Evolutionary conservation across 2,888 invertebrate genomes (phyloP), one percentile per base, ranked within the genome.

Genomic region (Bellardia bayeri): DNA sequence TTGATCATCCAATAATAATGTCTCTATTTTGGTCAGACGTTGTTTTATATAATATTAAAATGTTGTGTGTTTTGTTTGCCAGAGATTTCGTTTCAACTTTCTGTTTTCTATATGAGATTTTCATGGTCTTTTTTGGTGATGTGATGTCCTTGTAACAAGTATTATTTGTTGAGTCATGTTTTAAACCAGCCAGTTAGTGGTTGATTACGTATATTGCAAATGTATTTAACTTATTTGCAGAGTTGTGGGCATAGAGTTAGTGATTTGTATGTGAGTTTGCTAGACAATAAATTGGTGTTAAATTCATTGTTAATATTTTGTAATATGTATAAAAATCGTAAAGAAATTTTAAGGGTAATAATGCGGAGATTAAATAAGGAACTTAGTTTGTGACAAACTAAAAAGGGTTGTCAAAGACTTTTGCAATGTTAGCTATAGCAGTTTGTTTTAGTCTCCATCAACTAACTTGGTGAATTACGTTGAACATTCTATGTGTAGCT

Each of bases 151-250:
- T 84, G 58, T 45, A 37, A 33, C 40, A 63, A 7, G 71, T 45
- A 64, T 13, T 72, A 16, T 61, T 72, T 74, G 66, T 79, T 78
- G 78, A 58, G 40, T 78, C 78, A 79, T 72, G 72, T 78, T 79
- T 49, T 33, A 78, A 79, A 72, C 30, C 54, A 54, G 54, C 37
- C 72, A 84, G 72, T 84, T 84, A 74, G 84, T 79, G 74, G 79
- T 74, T 74, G 68, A 79, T 79, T 72, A 74, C 66, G 2, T 68
- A 58, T 14, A 66, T 45, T 45, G 61, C 8, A 56, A 64, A 69
- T 42, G 33, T 23, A 66, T 68, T 82, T 58, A 58, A 75, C 5
- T 40, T 33, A 42, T 63, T 63, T 72, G 14, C 13, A n/a, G 14
- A 13, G 14, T 13, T 13, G 13, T 6, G 61, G 6, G 1, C 42